Conservation (phyloP, 2,797 vertebrate genomes). For the Spinibarbus caldwelli region DNA sequence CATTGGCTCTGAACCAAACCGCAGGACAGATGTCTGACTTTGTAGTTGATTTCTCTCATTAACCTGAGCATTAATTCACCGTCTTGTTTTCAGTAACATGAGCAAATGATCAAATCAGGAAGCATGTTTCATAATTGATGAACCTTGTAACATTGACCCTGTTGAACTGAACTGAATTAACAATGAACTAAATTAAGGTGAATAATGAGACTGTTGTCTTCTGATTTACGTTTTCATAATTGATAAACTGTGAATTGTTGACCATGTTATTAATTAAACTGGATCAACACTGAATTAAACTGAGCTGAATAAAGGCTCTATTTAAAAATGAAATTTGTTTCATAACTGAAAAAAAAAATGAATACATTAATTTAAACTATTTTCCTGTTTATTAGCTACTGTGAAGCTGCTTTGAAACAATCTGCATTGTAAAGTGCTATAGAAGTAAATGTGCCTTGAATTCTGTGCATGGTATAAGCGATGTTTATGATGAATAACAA, state of each 20-base stretch:
- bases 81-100: background rate
- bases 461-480: too few relatives aligned
- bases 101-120: background rate
- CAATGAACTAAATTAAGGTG: background rate
- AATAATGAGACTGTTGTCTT: background rate
- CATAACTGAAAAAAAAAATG: too few relatives aligned
- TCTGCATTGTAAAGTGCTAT: too few relatives aligned
- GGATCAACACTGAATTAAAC: background rate
- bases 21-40: background rate
- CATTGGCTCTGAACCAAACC: slow-evolving; percentile 38
- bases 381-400: too few relatives aligned
- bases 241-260: background rate
- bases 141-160: background rate
- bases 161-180: background rate
- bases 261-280: background rate
- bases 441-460: too few relatives aligned
- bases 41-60: background rate
- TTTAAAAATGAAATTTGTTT: too few relatives aligned
- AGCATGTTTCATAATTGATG: background rate
- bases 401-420: too few relatives aligned
- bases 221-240: background rate
- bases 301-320: too few relatives aligned
- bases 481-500: too few relatives aligned
- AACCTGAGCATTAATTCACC: background rate
- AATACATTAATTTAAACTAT: too few relatives aligned